Evolutionary conservation across 2,888 invertebrate genomes (phyloP).

Genomic region (Podotricha telesiphe): DNA sequence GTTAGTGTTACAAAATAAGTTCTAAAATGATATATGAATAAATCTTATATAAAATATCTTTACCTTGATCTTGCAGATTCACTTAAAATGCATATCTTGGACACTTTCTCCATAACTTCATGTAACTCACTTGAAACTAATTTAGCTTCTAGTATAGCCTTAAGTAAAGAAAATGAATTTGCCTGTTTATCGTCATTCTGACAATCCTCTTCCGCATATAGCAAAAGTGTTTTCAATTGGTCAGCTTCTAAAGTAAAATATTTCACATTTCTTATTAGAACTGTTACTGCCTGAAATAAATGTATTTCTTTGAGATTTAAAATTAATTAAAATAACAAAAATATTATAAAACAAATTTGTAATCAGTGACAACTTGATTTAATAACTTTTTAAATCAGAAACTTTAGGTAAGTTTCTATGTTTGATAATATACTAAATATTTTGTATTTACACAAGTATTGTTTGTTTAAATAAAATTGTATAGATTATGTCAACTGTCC

Average conservation of each 20-base stretch:
- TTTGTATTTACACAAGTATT: no score
- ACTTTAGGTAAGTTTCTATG: no score
- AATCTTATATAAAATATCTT: constrained; percentile 24
- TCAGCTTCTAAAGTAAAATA: constrained; percentile 87
- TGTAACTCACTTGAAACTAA: constrained; percentile 89
- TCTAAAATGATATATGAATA: no score
- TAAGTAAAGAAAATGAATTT: constrained; percentile 93
- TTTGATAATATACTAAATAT: no score
- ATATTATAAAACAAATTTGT: no score
- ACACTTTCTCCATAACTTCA: constrained; percentile 91
- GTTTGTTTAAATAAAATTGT: no score
- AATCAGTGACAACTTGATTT: no score
- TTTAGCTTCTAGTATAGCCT: constrained; percentile 91
- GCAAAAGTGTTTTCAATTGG: constrained; percentile 91
- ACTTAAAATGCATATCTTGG: constrained; percentile 90
- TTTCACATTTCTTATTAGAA: constrained; percentile 90
- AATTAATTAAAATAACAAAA: no score
- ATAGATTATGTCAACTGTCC: no score
- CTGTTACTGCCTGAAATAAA: constrained; percentile 88
- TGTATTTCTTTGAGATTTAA: neutral
- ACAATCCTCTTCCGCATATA: constrained; percentile 96
- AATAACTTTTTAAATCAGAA: no score
- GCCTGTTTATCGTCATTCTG: constrained; percentile 92
- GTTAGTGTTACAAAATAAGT: no score
- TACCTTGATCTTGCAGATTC: constrained; percentile 84